Conservation (phyloP, 2,888 invertebrate species). For the Tridacna crocea region DNA sequence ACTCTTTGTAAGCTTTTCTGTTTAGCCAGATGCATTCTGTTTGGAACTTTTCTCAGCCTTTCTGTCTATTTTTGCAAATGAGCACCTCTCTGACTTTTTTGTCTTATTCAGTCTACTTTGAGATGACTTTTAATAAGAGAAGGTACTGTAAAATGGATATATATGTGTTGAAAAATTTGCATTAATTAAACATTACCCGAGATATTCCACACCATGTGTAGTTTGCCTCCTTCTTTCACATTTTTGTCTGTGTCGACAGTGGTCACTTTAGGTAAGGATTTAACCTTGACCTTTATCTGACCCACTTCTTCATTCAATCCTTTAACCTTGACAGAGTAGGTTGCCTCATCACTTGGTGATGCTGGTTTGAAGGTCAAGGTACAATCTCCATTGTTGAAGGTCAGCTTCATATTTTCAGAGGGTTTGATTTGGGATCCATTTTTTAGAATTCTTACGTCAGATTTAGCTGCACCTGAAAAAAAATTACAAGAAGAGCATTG, state of each 20-base stretch:
- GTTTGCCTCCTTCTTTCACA: not conserved
- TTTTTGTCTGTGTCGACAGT: not conserved
- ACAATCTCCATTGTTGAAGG: conserved; percentile 7
- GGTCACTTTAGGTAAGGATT: conserved; percentile 1
- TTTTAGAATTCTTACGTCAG: conserved; percentile 8
- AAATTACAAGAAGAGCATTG: too few relatives aligned
- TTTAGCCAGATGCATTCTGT: too few relatives aligned
- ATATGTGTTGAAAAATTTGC: too few relatives aligned
- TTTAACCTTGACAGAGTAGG: conserved; percentile 20
- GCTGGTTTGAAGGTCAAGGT: conserved; percentile 12
- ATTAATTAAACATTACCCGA: not conserved
- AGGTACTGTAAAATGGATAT: too few relatives aligned
- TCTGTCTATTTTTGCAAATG: too few relatives aligned
- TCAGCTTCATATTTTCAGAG: conserved; percentile 15
- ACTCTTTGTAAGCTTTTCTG: too few relatives aligned
- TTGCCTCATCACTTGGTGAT: conserved; percentile 10
- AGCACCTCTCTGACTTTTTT: too few relatives aligned
- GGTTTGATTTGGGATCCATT: conserved; percentile 23
- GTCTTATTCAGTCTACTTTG: too few relatives aligned
- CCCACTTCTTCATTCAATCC: conserved; percentile 8
- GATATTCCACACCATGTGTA: conserved; percentile 15
- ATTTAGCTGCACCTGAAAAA: conserved; percentile 12
- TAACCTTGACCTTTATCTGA: conserved; percentile 24
- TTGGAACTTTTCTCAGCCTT: too few relatives aligned
- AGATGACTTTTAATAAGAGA: too few relatives aligned